phyloP scores from a whole-genome alignment of 1,140 invertebrate genomes.

The Camponotus pennsylvanicus region DNA sequence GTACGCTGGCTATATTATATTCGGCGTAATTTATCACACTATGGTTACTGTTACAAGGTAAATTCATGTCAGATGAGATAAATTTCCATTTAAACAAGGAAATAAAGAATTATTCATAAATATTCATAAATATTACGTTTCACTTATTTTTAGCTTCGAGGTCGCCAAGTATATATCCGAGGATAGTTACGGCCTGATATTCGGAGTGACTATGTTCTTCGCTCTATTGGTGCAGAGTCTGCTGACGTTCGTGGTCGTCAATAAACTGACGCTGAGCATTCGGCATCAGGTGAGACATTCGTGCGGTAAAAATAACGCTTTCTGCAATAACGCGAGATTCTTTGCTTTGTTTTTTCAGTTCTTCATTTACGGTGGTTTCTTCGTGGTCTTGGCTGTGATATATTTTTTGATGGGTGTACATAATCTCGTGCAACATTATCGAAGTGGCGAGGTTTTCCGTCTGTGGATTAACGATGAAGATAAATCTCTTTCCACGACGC shows the following conservation, averaged over 20 bases:
- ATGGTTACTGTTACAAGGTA: slow-evolving; percentile 92
- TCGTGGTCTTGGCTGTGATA: slow-evolving; percentile 85
- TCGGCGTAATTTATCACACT: slow-evolving; percentile 93
- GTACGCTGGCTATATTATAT: slow-evolving; percentile 92
- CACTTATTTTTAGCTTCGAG: slow-evolving; percentile 89
- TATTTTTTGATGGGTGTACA: slow-evolving; percentile 83
- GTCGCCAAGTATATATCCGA: slow-evolving; percentile 92
- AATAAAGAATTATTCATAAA: neutral
- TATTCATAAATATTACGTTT: neutral
- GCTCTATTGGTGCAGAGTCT: slow-evolving; percentile 92
- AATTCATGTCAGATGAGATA: neutral
- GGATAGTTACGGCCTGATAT: slow-evolving; percentile 95
- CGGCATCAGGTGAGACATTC: slow-evolving; percentile 85
- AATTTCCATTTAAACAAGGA: too few relatives aligned
- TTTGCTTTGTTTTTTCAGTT: slow-evolving; percentile 87
- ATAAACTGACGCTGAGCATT: slow-evolving; percentile 81
- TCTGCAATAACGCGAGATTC: neutral
- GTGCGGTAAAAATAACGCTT: neutral
- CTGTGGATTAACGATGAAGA: slow-evolving; percentile 66
- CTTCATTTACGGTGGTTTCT: slow-evolving; percentile 89
- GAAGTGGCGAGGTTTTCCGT: slow-evolving; percentile 63
- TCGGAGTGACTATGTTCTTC: slow-evolving; percentile 95
- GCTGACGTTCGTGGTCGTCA: slow-evolving; percentile 91
- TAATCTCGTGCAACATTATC: slow-evolving; percentile 73
- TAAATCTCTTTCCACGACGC: neutral